Conservation (phyloP, 2,797 vertebrate species). For the Xiphorhynchus erythropygius region DNA sequence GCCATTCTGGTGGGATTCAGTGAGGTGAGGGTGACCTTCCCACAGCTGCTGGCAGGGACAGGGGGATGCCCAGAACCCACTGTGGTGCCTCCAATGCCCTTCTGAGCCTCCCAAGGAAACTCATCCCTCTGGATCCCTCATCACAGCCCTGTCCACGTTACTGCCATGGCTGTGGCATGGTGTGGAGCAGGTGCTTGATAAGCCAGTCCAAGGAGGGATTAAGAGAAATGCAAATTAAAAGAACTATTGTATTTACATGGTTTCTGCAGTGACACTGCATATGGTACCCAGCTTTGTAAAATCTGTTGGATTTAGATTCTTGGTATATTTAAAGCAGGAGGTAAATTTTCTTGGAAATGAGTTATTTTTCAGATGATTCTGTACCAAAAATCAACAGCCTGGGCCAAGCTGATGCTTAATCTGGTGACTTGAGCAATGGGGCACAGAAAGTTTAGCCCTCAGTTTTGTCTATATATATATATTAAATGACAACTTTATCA, state of each 20-base stretch:
- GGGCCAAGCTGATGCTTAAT: background rate
- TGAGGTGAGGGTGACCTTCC: background rate
- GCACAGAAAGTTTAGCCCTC: background rate
- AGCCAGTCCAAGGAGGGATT: background rate
- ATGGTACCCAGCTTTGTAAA: background rate
- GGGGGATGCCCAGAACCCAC: background rate
- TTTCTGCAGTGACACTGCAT: background rate
- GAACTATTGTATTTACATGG: background rate
- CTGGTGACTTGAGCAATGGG: background rate
- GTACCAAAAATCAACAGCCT: background rate
- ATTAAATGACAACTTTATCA: background rate
- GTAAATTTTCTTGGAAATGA: background rate
- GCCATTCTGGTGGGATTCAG: background rate
- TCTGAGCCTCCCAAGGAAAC: background rate
- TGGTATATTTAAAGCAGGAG: background rate
- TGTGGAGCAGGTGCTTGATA: background rate
- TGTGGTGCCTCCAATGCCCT: background rate
- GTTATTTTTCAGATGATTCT: background rate
- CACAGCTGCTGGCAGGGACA: background rate
- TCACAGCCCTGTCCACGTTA: background rate
- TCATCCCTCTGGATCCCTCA: background rate
- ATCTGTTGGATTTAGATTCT: background rate
- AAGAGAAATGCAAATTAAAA: background rate
- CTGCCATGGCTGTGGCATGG: background rate
- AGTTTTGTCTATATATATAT: background rate